Conservation (phyloP, 2,888 invertebrate genomes). For the Phengaris alcon region DNA sequence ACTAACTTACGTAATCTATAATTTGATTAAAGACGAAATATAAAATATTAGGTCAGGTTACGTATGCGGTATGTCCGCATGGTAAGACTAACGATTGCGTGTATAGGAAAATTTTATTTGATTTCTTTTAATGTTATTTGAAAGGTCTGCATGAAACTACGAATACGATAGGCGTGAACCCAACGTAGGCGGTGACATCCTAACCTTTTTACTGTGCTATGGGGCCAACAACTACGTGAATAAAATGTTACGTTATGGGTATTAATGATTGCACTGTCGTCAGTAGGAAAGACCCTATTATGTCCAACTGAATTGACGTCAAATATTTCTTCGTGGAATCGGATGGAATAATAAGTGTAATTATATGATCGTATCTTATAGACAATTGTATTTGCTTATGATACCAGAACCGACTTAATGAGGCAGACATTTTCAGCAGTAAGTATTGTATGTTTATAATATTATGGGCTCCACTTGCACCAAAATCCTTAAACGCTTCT, state of each 20-base stretch:
- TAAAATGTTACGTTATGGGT: background rate
- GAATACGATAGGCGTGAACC: constrained; percentile 32
- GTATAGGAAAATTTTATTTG: background rate
- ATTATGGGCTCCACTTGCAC: too few relatives aligned
- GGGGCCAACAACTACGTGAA: background rate
- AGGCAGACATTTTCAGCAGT: background rate
- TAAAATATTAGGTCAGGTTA: background rate
- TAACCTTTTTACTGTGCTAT: constrained; percentile 37
- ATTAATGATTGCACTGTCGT: background rate
- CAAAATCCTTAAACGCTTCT: too few relatives aligned
- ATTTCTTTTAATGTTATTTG: background rate
- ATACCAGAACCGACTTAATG: background rate
- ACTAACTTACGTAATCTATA: too few relatives aligned
- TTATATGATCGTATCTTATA: background rate
- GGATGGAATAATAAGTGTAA: background rate
- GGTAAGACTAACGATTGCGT: background rate
- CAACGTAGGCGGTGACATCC: constrained; percentile 50
- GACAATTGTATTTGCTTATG: constrained; percentile 10
- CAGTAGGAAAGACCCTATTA: background rate
- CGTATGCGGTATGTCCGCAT: background rate
- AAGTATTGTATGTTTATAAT: background rate
- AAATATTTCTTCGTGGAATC: background rate
- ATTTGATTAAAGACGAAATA: too few relatives aligned
- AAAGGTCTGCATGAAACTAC: constrained; percentile 32
- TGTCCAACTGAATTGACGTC: background rate